Evolutionary conservation across 2,797 vertebrate species (phyloP), one percentile per base, ranked within the genome.

Genomic region (Leucoraja ocellata): DNA sequence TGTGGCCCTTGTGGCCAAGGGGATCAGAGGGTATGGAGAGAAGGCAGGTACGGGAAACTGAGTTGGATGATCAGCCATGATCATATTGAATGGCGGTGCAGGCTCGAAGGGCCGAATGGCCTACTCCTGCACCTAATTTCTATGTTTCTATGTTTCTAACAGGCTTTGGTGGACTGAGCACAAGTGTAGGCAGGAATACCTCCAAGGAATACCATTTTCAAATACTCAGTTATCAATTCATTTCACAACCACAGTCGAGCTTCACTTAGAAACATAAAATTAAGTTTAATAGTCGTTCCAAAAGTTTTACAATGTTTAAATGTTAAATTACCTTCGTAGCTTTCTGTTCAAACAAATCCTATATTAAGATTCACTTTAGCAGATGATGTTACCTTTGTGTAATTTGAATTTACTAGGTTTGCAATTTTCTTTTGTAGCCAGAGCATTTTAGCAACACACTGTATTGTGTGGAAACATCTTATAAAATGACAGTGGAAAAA

Each of bases 401-500:
- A 32, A 90, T 46, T 91, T 65, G 28, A n/a, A 36, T 65, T 32
- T 16, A 88, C n/a, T 65, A 68, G n/a, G 21, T 88, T 68, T 68
- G n/a, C 7, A 32, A 32, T n/a, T 92, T 23, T 39, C 28, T 46
- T 46, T 63, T 32, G n/a, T 61, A n/a, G 23, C 58, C 25, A 61
- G 46, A 61, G 2, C 21, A 13, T 28, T 61, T 23, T 7, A 28
- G 81, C 39, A 84, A 84, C 54, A 10, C 0, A 10, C 81, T 63
- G 18, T 32, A 18, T 68, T 54, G 4, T 91, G 88, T 28, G 39
- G 10, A 91, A 91, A 36, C 54, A 73, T 46, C 68, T 74, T 46
- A 91, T 94, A 96, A 95, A 96, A 94, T 93, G 95, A 95, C 95
- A 95, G 95, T 96, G 94, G 58, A 96, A 96, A 96, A 95, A 96